These are phyloP conservation scores for Agriotes lineatus DNA, from an alignment of 2,888 invertebrate species.

Conservation along the genomic window DNA sequence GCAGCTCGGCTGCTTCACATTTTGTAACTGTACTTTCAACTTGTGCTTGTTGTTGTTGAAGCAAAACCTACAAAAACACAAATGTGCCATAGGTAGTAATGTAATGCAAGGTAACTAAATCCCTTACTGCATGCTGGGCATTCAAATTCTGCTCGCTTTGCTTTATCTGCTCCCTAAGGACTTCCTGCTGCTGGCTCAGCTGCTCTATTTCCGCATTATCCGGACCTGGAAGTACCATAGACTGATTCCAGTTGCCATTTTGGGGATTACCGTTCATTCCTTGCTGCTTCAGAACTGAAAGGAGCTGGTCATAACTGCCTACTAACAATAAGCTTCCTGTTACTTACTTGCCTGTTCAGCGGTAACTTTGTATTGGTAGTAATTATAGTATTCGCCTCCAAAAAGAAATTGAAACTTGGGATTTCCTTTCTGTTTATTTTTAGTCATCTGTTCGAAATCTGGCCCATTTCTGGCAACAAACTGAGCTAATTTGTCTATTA, in stretches of 20 bases:
- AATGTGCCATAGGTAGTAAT: no score
- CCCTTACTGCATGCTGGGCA: conserved; percentile 91
- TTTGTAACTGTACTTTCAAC: conserved; percentile 86
- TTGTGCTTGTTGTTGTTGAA: conserved; percentile 90
- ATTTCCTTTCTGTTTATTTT: conserved; percentile 97
- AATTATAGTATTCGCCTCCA: conserved; percentile 95
- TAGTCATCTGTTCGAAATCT: conserved; percentile 99
- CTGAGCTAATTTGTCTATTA: conserved; percentile 98
- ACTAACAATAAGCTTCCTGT: neutral
- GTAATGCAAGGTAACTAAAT: no score
- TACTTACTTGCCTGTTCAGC: conserved; percentile 91
- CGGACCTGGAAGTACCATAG: conserved; percentile 57
- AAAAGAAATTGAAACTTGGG: conserved; percentile 97
- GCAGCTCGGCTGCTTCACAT: conserved; percentile 82
- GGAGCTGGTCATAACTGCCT: conserved; percentile 46
- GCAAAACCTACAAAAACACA: conserved; percentile 79
- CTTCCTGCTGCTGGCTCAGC: conserved; percentile 82
- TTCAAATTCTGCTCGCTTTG: conserved; percentile 97
- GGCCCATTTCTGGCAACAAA: conserved; percentile 99
- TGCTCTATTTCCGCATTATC: conserved; percentile 68
- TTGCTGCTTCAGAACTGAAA: conserved; percentile 49
- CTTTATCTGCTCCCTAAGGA: conserved; percentile 90
- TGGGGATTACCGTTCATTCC: conserved; percentile 42
- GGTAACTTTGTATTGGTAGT: conserved; percentile 96
- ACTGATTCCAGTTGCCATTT: conserved; percentile 57